phyloP scores from a whole-genome alignment of 2,797 vertebrate genomes.

The Carduelis carduelis region DNA sequence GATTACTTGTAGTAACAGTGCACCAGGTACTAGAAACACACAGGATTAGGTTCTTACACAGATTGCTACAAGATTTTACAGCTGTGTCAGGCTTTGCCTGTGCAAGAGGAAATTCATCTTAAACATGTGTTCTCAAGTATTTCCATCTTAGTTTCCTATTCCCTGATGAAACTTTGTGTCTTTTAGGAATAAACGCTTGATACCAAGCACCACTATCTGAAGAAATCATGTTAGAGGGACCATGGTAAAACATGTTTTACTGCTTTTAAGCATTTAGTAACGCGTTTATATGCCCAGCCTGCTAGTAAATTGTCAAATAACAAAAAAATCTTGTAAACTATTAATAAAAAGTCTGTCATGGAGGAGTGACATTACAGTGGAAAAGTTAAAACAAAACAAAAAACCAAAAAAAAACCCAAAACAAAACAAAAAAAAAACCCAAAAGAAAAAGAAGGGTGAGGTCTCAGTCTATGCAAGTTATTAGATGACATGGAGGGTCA shows the following conservation, averaged over 20 bases:
- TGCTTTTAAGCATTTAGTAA: background rate
- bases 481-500: background rate
- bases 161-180: background rate
- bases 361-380: background rate
- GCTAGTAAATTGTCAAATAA: background rate
- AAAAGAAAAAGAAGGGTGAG: background rate
- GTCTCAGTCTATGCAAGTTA: background rate
- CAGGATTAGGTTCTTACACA: background rate
- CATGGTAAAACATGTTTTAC: background rate
- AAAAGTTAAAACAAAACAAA: background rate
- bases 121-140: background rate
- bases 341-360: background rate
- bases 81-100: background rate
- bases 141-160: background rate
- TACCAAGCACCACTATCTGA: background rate
- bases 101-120: background rate
- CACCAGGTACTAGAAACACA: background rate
- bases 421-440: background rate
- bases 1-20: background rate
- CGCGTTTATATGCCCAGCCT: background rate
- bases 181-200: background rate
- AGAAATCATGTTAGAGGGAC: background rate
- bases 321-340: background rate
- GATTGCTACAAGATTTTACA: background rate
- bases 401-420: background rate